Conservation (phyloP, 2,888 invertebrate species). For the Deilephila elpenor region DNA sequence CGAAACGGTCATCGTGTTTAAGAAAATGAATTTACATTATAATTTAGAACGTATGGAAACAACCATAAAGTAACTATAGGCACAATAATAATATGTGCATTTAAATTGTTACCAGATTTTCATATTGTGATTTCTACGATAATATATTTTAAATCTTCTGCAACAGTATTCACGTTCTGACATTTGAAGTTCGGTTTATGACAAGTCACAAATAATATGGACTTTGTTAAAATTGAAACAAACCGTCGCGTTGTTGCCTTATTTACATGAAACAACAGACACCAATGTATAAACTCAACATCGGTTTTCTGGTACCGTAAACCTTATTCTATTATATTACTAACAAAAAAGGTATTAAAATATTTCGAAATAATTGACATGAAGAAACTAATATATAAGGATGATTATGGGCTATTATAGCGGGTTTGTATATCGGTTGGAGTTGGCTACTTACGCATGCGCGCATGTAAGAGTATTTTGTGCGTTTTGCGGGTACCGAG, state of each 20-base stretch:
- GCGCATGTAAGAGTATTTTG: slow-evolving; percentile 8
- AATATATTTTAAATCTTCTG: slow-evolving; percentile 35
- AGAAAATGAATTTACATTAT: slow-evolving; percentile 52
- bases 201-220: slow-evolving; percentile 36
- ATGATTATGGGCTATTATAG: slow-evolving; percentile 20
- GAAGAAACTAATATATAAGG: slow-evolving; percentile 10
- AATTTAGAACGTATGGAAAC: slow-evolving; percentile 43
- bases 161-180: slow-evolving; percentile 40
- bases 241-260: neutral
- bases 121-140: slow-evolving; percentile 38
- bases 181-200: slow-evolving; percentile 41
- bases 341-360: slow-evolving; percentile 8
- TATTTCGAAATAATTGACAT: slow-evolving; percentile 11
- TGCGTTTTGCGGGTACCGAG: slow-evolving; percentile 12
- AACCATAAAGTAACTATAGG: slow-evolving; percentile 47
- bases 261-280: neutral
- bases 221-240: slow-evolving; percentile 8
- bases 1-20: slow-evolving; percentile 59
- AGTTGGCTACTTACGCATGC: neutral
- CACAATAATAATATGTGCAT: slow-evolving; percentile 47
- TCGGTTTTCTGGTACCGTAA: neutral
- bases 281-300: neutral
- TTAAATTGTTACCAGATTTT: slow-evolving; percentile 42
- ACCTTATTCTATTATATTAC: neutral
- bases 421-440: neutral